A percentile compares a stretch with the other conserved stretches of the same genome.
Conservation (phyloP, 2,888 invertebrate species). For the Drosophila flavopinicola region DNA sequence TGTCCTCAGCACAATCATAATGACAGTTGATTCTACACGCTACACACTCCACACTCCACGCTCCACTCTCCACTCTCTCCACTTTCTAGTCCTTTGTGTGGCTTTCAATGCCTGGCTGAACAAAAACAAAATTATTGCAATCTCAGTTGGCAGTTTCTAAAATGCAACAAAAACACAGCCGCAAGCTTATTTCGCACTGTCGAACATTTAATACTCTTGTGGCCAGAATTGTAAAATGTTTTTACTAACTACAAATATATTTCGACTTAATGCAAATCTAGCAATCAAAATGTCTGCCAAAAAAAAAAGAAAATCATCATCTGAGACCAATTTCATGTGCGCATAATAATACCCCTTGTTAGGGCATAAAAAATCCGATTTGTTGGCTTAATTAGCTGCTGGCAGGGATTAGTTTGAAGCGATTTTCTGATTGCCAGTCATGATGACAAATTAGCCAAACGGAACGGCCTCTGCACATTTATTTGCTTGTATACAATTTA, state of each 20-base stretch:
- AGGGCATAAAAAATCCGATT: slow-evolving; percentile 3
- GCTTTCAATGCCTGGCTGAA: slow-evolving; percentile 15
- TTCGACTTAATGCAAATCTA: no score
- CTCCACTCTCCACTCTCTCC: not conserved
- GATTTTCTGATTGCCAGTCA: slow-evolving; percentile 28
- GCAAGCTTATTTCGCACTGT: not conserved
- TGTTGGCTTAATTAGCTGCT: slow-evolving; percentile 21
- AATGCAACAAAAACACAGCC: slow-evolving; percentile 1
- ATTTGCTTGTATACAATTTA: slow-evolving; percentile 9
- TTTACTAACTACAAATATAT: no score
- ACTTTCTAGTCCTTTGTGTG: slow-evolving; percentile 21
- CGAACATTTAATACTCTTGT: slow-evolving; percentile 3
- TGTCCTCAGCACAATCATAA: slow-evolving; percentile 34
- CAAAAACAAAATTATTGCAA: slow-evolving; percentile 29
- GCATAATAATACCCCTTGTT: not conserved
- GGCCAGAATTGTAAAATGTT: not conserved
- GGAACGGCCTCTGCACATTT: slow-evolving; percentile 8
- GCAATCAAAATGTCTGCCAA: not conserved
- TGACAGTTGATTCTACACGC: slow-evolving; percentile 19
- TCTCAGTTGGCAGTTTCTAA: slow-evolving; percentile 9
- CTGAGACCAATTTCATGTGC: not conserved
- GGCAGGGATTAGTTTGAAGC: not conserved
- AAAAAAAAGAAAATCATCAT: no score
- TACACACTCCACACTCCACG: not conserved
- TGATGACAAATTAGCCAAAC: slow-evolving; percentile 13